Evolutionary conservation across 1,140 invertebrate species (phyloP).

Genomic region (Aphis gossypii): DNA sequence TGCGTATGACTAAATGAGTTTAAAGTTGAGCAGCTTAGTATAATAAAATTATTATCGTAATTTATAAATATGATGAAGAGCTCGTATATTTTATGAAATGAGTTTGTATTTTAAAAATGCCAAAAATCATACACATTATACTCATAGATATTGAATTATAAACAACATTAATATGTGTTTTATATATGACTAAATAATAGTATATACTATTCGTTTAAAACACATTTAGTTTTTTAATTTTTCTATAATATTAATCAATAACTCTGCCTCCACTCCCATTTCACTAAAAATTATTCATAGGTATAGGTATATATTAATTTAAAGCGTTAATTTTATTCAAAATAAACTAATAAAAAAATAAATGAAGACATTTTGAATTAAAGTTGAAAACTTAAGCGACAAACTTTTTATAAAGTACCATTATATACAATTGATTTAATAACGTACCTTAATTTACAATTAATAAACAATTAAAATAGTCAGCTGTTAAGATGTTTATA

Average conservation of each 20-base stretch:
- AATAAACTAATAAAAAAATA: neutral
- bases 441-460: neutral
- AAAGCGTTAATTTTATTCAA: neutral
- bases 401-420: neutral
- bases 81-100: neutral
- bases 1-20: neutral
- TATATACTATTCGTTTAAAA: neutral
- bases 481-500: neutral
- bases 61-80: neutral
- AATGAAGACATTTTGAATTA: neutral
- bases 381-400: neutral
- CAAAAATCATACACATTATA: neutral
- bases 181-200: neutral
- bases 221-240: neutral
- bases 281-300: neutral
- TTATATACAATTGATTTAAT: too few species aligned
- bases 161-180: neutral
- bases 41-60: neutral
- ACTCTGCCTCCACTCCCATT: neutral
- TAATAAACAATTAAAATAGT: neutral
- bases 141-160: neutral
- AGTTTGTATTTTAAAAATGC: neutral
- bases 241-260: neutral
- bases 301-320: neutral
- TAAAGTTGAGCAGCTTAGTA: neutral